Base-by-base conservation (phyloP, 2,888 invertebrate genomes). In the Ellobium chinense region DNA sequence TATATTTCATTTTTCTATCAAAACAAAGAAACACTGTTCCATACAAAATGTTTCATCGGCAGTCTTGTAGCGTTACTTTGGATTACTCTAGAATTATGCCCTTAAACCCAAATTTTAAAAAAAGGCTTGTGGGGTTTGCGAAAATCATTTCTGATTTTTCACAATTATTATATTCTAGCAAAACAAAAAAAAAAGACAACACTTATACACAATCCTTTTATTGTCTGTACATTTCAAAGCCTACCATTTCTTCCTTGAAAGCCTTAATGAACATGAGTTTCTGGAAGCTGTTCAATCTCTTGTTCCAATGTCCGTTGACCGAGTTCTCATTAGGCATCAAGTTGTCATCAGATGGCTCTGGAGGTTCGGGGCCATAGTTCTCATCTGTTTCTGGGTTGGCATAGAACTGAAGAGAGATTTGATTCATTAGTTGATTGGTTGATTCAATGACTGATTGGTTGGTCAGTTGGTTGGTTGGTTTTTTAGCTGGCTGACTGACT, bases 221-320 rank as follows among this genome's bases (percentile, higher is more conserved):
- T 46, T 46, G 39, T 21, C n/a, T 3, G 27, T 21, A 34, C 21
- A 70, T 29, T 21, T 14, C 18, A 31, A 34, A 65, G 3, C 18
- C 29, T 84, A 93, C 94, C 92, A 96, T 96, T 89, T 97, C 97
- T 92, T 96, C 96, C 86, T 95, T 95, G 70, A 97, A 94, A 36
- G 95, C 94, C 92, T 96, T 96, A 1, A 97, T 91, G 46, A 97
- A 92, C 94, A 97, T 95, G 14, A 98, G 93, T 92, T 97, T 97
- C 89, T 97, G 96, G 91, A 97, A 97, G 78, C 95, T 93, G 1
- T 94, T 94, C 29, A 97, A 91, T 21, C 92, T 93, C 0, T 91
- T 90, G 91, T 97, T 92, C 97, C 97, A 97, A 66, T 94, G 92
- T 73, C 92, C 92, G 74, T 89, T 90, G n/a, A 89, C 85, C 46